Conservation (phyloP, 2,888 invertebrate species). For the Nomada goodeniana region DNA sequence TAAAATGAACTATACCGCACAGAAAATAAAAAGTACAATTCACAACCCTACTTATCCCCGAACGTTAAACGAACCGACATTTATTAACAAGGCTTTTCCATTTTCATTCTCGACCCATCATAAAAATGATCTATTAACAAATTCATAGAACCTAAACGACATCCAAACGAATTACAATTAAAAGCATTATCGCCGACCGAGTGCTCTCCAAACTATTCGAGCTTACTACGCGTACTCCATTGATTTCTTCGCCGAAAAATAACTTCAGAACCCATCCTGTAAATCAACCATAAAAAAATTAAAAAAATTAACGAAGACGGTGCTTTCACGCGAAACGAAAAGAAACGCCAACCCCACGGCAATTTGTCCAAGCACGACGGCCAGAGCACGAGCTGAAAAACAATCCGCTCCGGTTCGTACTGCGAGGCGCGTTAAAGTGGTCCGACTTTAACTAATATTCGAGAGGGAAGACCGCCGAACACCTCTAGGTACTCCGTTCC, state of each 20-base stretch:
- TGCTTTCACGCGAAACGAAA: not conserved
- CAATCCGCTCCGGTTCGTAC: not conserved
- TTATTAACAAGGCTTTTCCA: not conserved
- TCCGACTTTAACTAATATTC: too few species aligned
- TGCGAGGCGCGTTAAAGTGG: constrained; percentile 16
- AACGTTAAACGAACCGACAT: not conserved
- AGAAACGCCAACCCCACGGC: not conserved
- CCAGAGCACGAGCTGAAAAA: not conserved
- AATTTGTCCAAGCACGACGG: constrained; percentile 13
- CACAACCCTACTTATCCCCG: too few species aligned
- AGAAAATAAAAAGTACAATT: too few species aligned
- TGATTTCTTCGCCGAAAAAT: too few species aligned
- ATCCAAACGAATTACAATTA: too few species aligned
- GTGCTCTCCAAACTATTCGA: too few species aligned
- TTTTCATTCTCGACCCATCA: not conserved
- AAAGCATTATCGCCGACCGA: too few species aligned
- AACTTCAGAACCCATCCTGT: too few species aligned
- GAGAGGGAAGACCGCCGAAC: constrained; percentile 7
- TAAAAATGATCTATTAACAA: too few species aligned
- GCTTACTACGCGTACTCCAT: too few species aligned
- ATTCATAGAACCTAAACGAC: too few species aligned
- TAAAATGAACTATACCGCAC: too few species aligned
- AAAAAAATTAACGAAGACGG: not conserved
- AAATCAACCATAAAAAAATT: not conserved
- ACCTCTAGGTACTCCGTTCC: constrained; percentile 15